Base-by-base conservation (phyloP, 1,140 invertebrate species). In the Drosophila burlai region DNA sequence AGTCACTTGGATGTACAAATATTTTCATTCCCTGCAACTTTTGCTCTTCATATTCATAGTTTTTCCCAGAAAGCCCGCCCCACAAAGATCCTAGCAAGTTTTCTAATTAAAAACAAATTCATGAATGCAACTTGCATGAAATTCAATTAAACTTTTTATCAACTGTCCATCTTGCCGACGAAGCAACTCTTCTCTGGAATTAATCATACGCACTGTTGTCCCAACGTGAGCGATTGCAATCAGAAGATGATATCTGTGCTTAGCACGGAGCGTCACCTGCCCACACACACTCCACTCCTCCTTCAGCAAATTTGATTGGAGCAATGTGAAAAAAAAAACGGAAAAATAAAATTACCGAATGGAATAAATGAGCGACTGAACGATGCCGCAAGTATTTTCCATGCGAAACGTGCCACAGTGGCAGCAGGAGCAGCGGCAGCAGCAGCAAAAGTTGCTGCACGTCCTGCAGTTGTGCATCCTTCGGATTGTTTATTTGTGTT, bases 91-190 rank as follows among this genome's bases (percentile, higher is more conserved):
- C 18, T 26, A 31, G 55, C 62, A 77, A 77, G 46, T 68, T 61
- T 80, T 86, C 72, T 87, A 84, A 87, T 84, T 89, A 89, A 87
- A 87, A 81, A 65, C 69, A 79, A 85, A 86, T 85, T 81, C 83
- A 86, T 68, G 63, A 80, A 77, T 63, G 54, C 76, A 77, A 89
- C 83, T 87, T 89, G 68, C 84, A 83, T 89, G 84, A 55, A 89
- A 90, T 84, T 87, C 84, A 89, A 90, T 89, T 89, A 76, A 89
- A 89, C 68, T 89, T 89, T 83, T 89, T 85, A 86, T 85, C 82
- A 60, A 46, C 36, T 43, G 43, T 34, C 45, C 34, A 62, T 58
- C 50, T 47, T 36, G 21, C 21, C 31, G 65, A 46, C 18, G 24
- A 59, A 21, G 31, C 10, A 13, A n/a, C 21, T n/a, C 26, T 46